Conservation (phyloP, 1,140 invertebrate genomes). For the Anastrepha ludens region DNA sequence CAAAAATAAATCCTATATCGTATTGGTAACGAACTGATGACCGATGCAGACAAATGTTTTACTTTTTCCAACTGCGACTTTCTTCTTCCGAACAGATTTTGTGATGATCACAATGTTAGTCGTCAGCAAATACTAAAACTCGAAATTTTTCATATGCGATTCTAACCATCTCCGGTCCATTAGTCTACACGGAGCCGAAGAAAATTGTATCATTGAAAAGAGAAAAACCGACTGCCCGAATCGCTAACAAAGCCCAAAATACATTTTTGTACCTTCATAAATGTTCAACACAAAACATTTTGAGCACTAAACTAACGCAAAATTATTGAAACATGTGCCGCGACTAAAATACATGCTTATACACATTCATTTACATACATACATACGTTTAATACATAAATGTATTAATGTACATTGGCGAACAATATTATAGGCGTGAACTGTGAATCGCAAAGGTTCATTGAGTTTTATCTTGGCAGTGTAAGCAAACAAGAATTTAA, state of each 20-base stretch:
- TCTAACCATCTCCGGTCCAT: conserved; percentile 6
- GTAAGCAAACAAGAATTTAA: too few species aligned
- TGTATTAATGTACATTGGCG: too few species aligned
- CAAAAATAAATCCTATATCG: conserved; percentile 32
- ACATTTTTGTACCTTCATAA: conserved; percentile 24
- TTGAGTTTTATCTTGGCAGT: too few species aligned
- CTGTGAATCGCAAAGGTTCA: too few species aligned
- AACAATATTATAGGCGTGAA: too few species aligned
- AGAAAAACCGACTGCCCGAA: conserved; percentile 27
- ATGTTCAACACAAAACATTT: not conserved
- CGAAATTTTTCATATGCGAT: conserved; percentile 40
- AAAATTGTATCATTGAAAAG: not conserved
- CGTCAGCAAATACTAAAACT: conserved; percentile 56
- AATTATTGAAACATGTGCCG: conserved; percentile 12
- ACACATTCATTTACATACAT: not conserved
- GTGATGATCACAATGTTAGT: conserved; percentile 54
- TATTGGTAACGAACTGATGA: not conserved
- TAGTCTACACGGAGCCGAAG: not conserved
- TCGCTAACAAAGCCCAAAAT: conserved; percentile 20
- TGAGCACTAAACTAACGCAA: conserved; percentile 21
- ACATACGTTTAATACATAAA: not conserved
- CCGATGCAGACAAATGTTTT: not conserved
- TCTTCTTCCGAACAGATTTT: conserved; percentile 25
- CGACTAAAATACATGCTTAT: not conserved
- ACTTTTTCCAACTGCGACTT: not conserved